phyloP scores from a whole-genome alignment of 2,888 invertebrate genomes.

The Myopa tessellatipennis region DNA sequence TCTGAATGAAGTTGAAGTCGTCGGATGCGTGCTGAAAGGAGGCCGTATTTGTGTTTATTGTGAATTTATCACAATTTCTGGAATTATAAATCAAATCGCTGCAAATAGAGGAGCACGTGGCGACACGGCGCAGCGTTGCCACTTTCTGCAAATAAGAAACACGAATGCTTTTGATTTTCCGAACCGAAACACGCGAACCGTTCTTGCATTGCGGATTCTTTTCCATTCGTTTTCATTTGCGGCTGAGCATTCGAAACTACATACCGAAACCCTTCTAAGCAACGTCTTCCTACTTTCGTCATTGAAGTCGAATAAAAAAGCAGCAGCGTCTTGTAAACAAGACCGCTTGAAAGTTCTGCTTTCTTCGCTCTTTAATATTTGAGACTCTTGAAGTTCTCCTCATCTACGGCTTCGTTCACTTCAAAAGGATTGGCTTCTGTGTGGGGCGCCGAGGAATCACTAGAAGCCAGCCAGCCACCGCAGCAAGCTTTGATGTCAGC shows the following conservation, averaged over 20 bases:
- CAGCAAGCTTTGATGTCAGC: conserved; percentile 8
- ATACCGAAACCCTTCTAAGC: background rate
- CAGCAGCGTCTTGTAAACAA: background rate
- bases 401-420: conserved; percentile 35
- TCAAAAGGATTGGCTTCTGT: conserved; percentile 30
- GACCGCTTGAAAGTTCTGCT: background rate
- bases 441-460: background rate
- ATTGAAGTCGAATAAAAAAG: background rate
- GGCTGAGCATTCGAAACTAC: background rate
- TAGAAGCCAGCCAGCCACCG: background rate
- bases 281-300: background rate
- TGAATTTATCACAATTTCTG: conserved; percentile 30
- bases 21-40: conserved; percentile 21
- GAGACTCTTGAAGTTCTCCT: conserved; percentile 35
- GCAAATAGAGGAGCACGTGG: background rate
- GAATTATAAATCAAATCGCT: conserved; percentile 23
- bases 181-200: background rate
- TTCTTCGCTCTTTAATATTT: conserved; percentile 20
- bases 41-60: conserved; percentile 16
- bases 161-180: background rate
- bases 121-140: background rate
- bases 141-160: background rate
- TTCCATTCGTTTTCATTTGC: background rate
- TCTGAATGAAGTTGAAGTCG: background rate
- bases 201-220: background rate